phyloP scores from a whole-genome alignment of 2,888 invertebrate species.

The Hetaerina titia region DNA sequence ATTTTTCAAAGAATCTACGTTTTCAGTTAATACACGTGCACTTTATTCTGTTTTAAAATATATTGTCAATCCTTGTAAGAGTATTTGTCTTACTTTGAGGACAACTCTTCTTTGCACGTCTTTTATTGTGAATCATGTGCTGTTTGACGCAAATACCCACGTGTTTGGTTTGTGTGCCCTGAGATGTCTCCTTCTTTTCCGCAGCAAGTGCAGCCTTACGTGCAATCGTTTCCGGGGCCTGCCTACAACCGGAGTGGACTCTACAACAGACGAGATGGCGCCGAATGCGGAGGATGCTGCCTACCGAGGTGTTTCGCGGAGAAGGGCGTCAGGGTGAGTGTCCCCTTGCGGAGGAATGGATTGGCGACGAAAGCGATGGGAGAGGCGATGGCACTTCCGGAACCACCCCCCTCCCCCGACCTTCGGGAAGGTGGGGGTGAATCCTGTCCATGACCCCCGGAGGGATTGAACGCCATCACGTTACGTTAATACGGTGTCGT shows the following conservation, averaged over 20 bases:
- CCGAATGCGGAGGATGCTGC: constrained; percentile 81
- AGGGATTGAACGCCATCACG: no score
- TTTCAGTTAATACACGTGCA: no score
- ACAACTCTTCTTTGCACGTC: no score
- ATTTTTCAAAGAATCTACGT: no score
- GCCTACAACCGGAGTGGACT: constrained; percentile 5
- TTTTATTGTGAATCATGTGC: no score
- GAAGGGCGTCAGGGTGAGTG: constrained; percentile 87
- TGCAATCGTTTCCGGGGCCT: constrained; percentile 12
- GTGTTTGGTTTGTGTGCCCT: no score
- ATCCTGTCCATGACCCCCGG: background rate
- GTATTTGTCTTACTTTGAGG: no score
- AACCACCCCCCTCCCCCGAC: background rate
- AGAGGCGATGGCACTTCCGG: no score
- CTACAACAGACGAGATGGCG: background rate
- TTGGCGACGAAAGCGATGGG: background rate
- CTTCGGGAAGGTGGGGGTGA: background rate
- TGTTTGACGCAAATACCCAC: no score
- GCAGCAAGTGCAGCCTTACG: constrained; percentile 40
- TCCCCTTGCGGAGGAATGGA: constrained; percentile 52
- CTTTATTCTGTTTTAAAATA: no score
- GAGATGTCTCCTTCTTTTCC: background rate
- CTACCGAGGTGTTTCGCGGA: constrained; percentile 93
- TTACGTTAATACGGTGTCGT: no score
- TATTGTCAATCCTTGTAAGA: no score